phyloP scores from a whole-genome alignment of 2,113 vertebrate species.

The Anarrhichthys ocellatus region DNA sequence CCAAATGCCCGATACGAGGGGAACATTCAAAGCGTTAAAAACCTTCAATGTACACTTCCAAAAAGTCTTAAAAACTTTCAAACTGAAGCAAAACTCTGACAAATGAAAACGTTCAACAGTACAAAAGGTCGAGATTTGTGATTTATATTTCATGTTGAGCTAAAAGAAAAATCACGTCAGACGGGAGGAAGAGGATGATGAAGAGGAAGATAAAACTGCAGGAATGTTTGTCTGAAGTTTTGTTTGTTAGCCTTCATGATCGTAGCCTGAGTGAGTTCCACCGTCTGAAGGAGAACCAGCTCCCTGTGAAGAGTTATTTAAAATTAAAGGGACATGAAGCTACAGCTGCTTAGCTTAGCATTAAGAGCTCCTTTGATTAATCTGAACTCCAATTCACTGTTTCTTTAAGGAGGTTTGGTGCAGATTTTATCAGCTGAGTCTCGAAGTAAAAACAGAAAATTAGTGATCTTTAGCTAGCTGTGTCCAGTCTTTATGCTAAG shows the following conservation, averaged over 20 bases:
- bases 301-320: slow-evolving; percentile 30
- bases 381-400: too few relatives aligned
- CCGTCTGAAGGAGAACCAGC: slow-evolving; percentile 57
- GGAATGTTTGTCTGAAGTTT: slow-evolving; percentile 25
- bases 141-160: neutral
- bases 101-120: slow-evolving; percentile 6
- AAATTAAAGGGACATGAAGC: neutral
- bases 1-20: slow-evolving; percentile 61
- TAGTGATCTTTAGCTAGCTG: too few relatives aligned
- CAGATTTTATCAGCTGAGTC: too few relatives aligned
- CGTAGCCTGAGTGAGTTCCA: slow-evolving; percentile 28
- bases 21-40: slow-evolving; percentile 75
- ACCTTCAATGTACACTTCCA: slow-evolving; percentile 67
- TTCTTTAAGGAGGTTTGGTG: too few relatives aligned
- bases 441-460: too few relatives aligned
- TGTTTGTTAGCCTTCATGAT: slow-evolving; percentile 3
- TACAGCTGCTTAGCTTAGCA: slow-evolving; percentile 5
- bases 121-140: neutral
- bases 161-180: neutral
- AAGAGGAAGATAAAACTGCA: neutral
- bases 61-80: slow-evolving; percentile 52
- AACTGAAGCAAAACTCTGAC: slow-evolving; percentile 46
- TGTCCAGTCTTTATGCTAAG: neutral
- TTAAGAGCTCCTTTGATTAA: neutral
- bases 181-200: neutral